phyloP scores from a whole-genome alignment of 2,113 vertebrate genomes.

The Pelmatolapia mariae region DNA sequence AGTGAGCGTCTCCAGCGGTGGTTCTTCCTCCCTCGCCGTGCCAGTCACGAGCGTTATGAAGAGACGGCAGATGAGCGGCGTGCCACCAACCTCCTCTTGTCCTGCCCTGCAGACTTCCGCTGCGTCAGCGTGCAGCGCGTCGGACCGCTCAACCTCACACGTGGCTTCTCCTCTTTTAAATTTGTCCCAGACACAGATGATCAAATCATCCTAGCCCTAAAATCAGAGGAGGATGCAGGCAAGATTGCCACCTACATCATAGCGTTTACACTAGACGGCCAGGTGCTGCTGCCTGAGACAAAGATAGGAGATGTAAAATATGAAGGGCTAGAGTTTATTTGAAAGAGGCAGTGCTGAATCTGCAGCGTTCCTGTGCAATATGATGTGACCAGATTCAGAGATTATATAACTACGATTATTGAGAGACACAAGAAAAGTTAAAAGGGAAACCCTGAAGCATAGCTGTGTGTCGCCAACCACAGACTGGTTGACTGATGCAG shows the following conservation, averaged over 20 bases:
- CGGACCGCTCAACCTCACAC: constrained; percentile 79
- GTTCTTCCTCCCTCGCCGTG: constrained; percentile 93
- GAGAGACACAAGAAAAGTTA: not conserved
- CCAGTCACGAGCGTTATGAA: constrained; percentile 83
- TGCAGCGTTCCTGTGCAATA: not conserved
- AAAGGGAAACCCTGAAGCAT: not conserved
- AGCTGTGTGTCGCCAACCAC: not conserved
- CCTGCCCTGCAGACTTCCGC: constrained; percentile 78
- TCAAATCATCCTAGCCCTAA: constrained; percentile 86
- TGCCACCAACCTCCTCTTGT: constrained; percentile 87
- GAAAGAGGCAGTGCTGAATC: not conserved
- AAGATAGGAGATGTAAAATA: constrained; percentile 86
- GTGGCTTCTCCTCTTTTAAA: constrained; percentile 96
- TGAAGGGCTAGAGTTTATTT: constrained; percentile 94
- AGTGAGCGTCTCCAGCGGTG: constrained; percentile 85
- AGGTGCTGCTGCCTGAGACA: constrained; percentile 86
- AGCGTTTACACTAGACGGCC: constrained; percentile 87
- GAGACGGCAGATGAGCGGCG: constrained; percentile 82
- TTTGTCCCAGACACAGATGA: constrained; percentile 89
- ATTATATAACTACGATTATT: not conserved
- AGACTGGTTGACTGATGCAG: not conserved
- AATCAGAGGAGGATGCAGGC: constrained; percentile 87
- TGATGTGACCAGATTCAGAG: not conserved
- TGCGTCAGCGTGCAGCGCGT: constrained; percentile 57
- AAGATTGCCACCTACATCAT: constrained; percentile 84